phyloP scores from a whole-genome alignment of 2,113 vertebrate genomes.

The Cyphomyrus discorhynchus region DNA sequence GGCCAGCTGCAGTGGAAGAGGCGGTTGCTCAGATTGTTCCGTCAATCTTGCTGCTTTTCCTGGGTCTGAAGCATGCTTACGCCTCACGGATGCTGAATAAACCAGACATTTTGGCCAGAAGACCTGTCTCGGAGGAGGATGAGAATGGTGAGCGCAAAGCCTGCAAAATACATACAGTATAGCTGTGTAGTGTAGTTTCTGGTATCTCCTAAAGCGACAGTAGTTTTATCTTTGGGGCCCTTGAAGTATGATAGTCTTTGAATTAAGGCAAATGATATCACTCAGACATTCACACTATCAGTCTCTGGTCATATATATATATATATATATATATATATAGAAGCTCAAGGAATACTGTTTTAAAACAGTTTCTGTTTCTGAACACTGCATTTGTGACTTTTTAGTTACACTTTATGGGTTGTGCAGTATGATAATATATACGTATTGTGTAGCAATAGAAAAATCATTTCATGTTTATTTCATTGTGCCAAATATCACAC shows the following conservation, averaged over 20 bases:
- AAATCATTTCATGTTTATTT: neutral
- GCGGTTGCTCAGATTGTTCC: constrained; percentile 83
- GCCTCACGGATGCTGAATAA: constrained; percentile 73
- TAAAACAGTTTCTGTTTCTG: neutral
- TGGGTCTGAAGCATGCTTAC: constrained; percentile 89
- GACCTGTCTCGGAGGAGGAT: constrained; percentile 67
- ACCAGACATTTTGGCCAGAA: constrained; percentile 60
- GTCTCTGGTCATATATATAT: neutral
- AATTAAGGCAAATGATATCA: neutral
- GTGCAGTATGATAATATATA: neutral
- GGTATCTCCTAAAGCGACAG: neutral
- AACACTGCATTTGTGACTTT: neutral
- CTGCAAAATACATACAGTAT: neutral
- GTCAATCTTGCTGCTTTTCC: constrained; percentile 87
- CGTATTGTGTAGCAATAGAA: neutral
- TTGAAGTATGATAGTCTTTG: neutral
- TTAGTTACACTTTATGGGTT: neutral
- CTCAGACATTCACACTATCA: neutral
- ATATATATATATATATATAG: neutral
- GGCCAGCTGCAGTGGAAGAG: constrained; percentile 73
- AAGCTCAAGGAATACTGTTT: neutral
- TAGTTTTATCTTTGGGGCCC: neutral
- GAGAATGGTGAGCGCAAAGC: constrained; percentile 72
- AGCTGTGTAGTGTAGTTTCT: neutral
- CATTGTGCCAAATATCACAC: neutral